phyloP scores from a whole-genome alignment of 2,888 invertebrate species.

The Eudemis profundana region DNA sequence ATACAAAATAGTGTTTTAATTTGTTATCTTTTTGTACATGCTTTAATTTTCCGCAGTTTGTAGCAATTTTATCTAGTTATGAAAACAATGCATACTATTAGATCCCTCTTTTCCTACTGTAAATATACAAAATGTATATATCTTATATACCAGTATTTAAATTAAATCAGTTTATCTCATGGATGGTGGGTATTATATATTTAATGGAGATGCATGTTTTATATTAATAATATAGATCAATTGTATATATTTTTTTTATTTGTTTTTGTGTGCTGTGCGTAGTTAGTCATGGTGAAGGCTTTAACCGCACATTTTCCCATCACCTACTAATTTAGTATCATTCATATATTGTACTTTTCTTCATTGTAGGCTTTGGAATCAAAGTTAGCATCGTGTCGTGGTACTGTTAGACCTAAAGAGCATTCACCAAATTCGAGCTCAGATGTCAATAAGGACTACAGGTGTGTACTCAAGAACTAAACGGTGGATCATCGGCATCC shows the following conservation, averaged over 20 bases:
- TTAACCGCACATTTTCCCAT: constrained; percentile 58
- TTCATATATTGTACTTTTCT: constrained; percentile 82
- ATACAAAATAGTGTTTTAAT: constrained; percentile 3
- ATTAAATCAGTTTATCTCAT: not conserved
- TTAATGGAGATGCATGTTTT: constrained; percentile 30
- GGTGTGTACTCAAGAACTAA: constrained; percentile 84
- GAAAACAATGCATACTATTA: not conserved
- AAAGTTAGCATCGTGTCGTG: constrained; percentile 88
- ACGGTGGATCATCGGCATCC: constrained; percentile 53
- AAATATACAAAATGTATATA: constrained; percentile 15
- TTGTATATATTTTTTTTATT: not conserved
- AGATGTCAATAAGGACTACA: constrained; percentile 85
- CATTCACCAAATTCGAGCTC: constrained; percentile 80
- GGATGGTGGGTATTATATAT: not conserved
- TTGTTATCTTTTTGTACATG: constrained; percentile 9
- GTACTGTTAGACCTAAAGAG: constrained; percentile 84
- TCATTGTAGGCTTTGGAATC: constrained; percentile 89
- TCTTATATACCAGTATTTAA: not conserved
- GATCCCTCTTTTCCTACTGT: constrained; percentile 1
- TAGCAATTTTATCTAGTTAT: constrained; percentile 6
- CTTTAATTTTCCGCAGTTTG: constrained; percentile 22
- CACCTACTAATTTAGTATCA: constrained; percentile 80
- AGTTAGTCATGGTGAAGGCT: constrained; percentile 56
- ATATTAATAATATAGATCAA: constrained; percentile 9
- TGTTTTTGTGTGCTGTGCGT: constrained; percentile 23